A percentile compares a stretch with the other conserved stretches of the same genome.
These are phyloP conservation scores for Scomber scombrus DNA, from an alignment of 2,113 vertebrate genomes.

Conservation along the genomic window DNA sequence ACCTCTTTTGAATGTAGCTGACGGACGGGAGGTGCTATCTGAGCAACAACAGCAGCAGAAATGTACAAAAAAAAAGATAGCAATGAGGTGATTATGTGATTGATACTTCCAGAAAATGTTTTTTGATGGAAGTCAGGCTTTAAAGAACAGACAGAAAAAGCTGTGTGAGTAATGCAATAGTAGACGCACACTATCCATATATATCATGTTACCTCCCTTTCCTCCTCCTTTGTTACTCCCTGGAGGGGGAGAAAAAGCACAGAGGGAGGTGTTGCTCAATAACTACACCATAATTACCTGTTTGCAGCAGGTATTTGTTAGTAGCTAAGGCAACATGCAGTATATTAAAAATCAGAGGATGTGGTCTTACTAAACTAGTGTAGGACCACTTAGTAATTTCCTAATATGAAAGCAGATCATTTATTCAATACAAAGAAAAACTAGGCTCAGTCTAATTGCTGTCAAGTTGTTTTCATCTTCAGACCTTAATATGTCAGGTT, in stretches of 20 bases:
- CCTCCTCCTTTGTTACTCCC: conserved; percentile 67
- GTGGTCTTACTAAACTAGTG: too few species aligned
- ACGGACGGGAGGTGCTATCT: conserved; percentile 26
- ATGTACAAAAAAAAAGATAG: not conserved
- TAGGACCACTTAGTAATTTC: not conserved
- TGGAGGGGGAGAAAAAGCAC: conserved; percentile 35
- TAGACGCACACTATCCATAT: conserved; percentile 51
- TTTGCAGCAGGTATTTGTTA: conserved; percentile 39
- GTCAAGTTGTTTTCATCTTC: not conserved
- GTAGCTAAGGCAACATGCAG: conserved; percentile 8
- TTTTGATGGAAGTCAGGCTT: conserved; percentile 12
- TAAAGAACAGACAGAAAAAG: not conserved
- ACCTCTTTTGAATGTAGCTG: conserved; percentile 26
- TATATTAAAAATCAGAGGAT: not conserved
- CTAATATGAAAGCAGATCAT: not conserved
- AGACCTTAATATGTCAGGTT: not conserved
- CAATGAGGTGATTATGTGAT: conserved; percentile 21
- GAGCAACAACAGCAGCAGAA: conserved; percentile 11
- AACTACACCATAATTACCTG: conserved; percentile 58
- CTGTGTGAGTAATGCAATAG: conserved; percentile 46
- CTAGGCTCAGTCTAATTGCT: not conserved
- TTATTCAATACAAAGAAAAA: conserved; percentile 7
- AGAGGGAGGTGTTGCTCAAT: conserved; percentile 63
- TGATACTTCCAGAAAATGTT: conserved; percentile 13
- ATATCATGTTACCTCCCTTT: conserved; percentile 71